phyloP scores from a whole-genome alignment of 2,888 invertebrate species.

The Melinopterus prodromus region DNA sequence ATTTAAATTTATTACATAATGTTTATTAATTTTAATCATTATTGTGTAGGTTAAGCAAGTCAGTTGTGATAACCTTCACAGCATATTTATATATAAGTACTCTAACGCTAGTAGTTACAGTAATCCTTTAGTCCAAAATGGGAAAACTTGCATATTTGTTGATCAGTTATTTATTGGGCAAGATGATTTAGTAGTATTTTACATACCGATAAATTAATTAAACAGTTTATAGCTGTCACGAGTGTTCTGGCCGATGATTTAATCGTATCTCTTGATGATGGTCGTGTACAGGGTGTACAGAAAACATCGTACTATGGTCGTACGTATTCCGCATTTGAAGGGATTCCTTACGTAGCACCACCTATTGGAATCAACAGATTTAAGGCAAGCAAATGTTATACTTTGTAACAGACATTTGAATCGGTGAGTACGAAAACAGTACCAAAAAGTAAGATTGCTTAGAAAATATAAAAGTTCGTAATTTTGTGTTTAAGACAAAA shows the following conservation, averaged over 20 bases:
- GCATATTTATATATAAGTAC: too few species aligned
- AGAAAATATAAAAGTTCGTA: too few species aligned
- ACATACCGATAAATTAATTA: not conserved
- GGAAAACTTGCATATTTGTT: not conserved
- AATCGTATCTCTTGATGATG: conserved; percentile 25
- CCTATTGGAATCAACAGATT: conserved; percentile 32
- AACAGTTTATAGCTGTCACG: not conserved
- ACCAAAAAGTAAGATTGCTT: too few species aligned
- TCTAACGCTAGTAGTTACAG: not conserved
- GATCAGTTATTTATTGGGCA: not conserved
- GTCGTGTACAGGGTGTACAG: conserved; percentile 27
- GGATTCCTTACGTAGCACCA: conserved; percentile 35
- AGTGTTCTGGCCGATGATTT: conserved; percentile 10
- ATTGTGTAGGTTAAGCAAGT: too few species aligned
- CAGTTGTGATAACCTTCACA: too few species aligned
- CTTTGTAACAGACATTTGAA: not conserved
- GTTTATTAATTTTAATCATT: too few species aligned
- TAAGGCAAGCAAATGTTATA: conserved; percentile 32
- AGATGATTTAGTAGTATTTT: not conserved
- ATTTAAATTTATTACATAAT: too few species aligned
- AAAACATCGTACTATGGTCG: conserved; percentile 30
- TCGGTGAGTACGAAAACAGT: too few species aligned
- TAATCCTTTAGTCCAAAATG: not conserved
- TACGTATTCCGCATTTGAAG: conserved; percentile 32
- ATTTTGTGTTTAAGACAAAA: too few species aligned